These are phyloP conservation scores for Platynereis dumerilii DNA, from an alignment of 2,888 invertebrate genomes.

Conservation along the genomic window DNA sequence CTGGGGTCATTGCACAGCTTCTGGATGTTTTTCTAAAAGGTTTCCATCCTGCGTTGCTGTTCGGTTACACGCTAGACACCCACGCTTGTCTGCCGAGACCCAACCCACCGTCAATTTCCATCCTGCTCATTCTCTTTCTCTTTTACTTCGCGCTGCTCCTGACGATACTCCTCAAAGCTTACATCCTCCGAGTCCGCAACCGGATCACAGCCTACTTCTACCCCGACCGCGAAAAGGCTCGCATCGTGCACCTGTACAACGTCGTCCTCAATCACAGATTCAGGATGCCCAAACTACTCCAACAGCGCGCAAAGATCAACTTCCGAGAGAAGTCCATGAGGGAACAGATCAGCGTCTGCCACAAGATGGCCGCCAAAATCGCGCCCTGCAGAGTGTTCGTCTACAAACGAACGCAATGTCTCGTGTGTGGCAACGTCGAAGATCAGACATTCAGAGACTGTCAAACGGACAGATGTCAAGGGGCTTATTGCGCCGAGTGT, in stretches of 20 bases:
- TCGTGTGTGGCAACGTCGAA: constrained; percentile 33
- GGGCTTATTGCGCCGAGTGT: constrained; percentile 37
- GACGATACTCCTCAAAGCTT: constrained; percentile 38
- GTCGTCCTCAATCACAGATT: constrained; percentile 35
- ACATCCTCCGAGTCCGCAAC: constrained; percentile 38
- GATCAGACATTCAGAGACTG: constrained; percentile 37
- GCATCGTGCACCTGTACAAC: constrained; percentile 41
- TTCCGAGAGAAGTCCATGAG: constrained; percentile 28
- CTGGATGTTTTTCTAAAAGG: constrained; percentile 38
- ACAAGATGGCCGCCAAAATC: constrained; percentile 25
- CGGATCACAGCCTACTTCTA: constrained; percentile 40
- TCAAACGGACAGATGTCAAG: constrained; percentile 36
- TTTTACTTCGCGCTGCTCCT: constrained; percentile 33
- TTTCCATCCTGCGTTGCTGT: constrained; percentile 36
- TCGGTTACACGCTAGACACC: constrained; percentile 31
- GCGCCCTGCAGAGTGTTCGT: constrained; percentile 28
- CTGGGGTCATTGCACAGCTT: constrained; percentile 38
- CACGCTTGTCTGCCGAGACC: constrained; percentile 36
- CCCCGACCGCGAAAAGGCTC: constrained; percentile 37
- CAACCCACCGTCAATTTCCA: constrained; percentile 28
- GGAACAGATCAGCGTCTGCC: constrained; percentile 29
- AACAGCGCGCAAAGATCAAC: constrained; percentile 32
- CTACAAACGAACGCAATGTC: constrained; percentile 30
- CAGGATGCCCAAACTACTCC: constrained; percentile 33
- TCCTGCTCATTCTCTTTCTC: constrained; percentile 31